Conservation (phyloP, 1,140 invertebrate species). For the Pristionchus pacificus region DNA sequence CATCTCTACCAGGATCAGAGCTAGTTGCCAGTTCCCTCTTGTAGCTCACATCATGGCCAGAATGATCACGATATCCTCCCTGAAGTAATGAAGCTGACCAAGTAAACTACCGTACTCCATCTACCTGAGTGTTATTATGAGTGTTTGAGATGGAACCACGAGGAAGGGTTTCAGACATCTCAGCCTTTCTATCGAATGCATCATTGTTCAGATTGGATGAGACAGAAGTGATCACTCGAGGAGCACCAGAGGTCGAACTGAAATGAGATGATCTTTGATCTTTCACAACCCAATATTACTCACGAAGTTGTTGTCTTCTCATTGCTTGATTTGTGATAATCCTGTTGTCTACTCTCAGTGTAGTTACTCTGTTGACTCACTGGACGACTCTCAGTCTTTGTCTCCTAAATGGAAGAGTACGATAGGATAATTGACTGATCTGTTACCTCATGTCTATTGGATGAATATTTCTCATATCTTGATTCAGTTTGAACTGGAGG, state of each 20-base stretch:
- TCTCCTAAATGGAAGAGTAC: too few species aligned
- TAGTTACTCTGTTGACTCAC: not conserved
- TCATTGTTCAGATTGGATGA: conserved; percentile 7
- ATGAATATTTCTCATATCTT: too few species aligned
- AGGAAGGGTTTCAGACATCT: conserved; percentile 47
- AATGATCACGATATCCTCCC: conserved; percentile 38
- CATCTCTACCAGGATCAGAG: conserved; percentile 44
- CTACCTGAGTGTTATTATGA: conserved; percentile 33
- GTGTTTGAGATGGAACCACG: conserved; percentile 41
- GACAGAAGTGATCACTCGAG: not conserved
- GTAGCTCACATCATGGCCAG: conserved; percentile 44
- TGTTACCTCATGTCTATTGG: too few species aligned
- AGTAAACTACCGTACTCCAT: not conserved
- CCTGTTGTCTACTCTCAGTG: not conserved
- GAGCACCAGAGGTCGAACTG: not conserved
- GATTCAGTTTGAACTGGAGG: too few species aligned
- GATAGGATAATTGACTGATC: too few species aligned
- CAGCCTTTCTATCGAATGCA: conserved; percentile 35
- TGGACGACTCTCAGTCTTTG: too few species aligned
- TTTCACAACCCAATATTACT: not conserved
- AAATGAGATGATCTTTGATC: not conserved
- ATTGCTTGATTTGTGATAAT: not conserved
- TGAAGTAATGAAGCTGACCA: not conserved
- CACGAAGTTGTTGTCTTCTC: not conserved
- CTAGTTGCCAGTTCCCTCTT: conserved; percentile 43